Base-by-base conservation (phyloP, 2,113 vertebrate genomes). In the Fulmarus glacialis region DNA sequence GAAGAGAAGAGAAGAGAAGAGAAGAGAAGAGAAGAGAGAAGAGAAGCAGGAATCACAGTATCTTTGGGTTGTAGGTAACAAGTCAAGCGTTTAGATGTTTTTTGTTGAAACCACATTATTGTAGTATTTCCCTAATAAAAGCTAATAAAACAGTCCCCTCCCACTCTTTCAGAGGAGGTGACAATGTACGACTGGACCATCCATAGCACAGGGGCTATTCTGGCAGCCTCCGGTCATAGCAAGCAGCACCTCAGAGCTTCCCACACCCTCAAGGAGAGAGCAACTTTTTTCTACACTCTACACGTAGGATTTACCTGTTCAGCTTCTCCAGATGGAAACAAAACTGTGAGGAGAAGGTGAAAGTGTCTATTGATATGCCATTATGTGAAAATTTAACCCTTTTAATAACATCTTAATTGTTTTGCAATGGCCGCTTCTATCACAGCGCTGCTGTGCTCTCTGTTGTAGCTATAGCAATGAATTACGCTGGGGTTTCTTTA, bases 401-500 rank as follows among this genome's bases (percentile, higher is more conserved):
- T 92, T 88, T 88, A 68, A 42, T 85, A 50, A 36, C 24, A 58
- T 78, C 21, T n/a, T 86, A 81, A 73, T 70, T 78, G 45, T 43
- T 38, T 58, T 74, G 79, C 32, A 64, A 21, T 66, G 79, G 62
- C 29, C 74, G 72, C 42, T 88, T 70, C 55, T 3, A 22, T 90
- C 58, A 42, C 48, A 45, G 74, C 6, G 13, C 67, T 2, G 2
- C 80, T 95, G 55, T 58, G 50, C 68, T 89, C 68, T 62, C 52
- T 52, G 30, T 66, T 86, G 88, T 77, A 95, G 63, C 79, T 92
- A 83, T 87, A 95, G 89, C 80, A 70, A 88, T 96, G 67, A 78
- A 92, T 89, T 96, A 26, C 4, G 2, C 67, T 83, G 60, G 40
- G 12, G 11, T 81, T 92, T 93, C 66, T 88, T 95, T 90, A 53